Base-by-base conservation (phyloP, 1,140 invertebrate genomes). In the Drosophila nikananu region DNA sequence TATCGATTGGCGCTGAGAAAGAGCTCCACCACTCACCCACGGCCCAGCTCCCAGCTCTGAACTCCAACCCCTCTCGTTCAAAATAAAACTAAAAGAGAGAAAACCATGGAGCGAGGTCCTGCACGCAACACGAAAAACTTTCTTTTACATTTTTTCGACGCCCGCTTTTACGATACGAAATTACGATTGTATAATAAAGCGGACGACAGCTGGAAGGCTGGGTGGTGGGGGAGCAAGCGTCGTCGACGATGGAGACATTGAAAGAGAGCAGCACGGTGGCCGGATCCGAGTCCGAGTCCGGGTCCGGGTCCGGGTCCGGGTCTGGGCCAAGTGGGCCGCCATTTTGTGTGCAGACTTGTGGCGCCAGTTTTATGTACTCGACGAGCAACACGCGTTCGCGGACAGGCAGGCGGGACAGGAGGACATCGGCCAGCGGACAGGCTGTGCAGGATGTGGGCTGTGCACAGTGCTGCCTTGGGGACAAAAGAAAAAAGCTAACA, bases 181-280 rank as follows among this genome's bases (percentile, higher is more conserved):
- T 87, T 89, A 87, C 84, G 84, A 87, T 89, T 87, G 84, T 87
- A 87, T 87, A 87, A 87, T 87, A 87, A 87, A 87, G 84, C 84
- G 64, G 64, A 21, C 48, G 46, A 58, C 71, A 72, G 44, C 54
- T 57, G 44, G 23, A 27, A 13, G 39, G 21, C 42, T 35, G 54
- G 42, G n/a, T 10, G 17, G 49, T 3, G 30, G 44, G 35, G 51
- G 35, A 77, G 54, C 66, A 25, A 60, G 46, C 63, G 17, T 23
- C 57, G 57, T 19, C 57, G 57, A 44, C 39, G 63, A 63, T 63
- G 68, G 68, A 73, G 71, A 73, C 71, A 73, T 73, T 73, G 71
- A 39, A 65, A 67, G 75, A 61, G 73, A 65, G 76, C 63, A 60
- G 62, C 19, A 51, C 30, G 59, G 52, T 32, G 19, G 21, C 32